Evolutionary conservation across 2,888 invertebrate species (phyloP).

Genomic region (Steinernema carpocapsae): DNA sequence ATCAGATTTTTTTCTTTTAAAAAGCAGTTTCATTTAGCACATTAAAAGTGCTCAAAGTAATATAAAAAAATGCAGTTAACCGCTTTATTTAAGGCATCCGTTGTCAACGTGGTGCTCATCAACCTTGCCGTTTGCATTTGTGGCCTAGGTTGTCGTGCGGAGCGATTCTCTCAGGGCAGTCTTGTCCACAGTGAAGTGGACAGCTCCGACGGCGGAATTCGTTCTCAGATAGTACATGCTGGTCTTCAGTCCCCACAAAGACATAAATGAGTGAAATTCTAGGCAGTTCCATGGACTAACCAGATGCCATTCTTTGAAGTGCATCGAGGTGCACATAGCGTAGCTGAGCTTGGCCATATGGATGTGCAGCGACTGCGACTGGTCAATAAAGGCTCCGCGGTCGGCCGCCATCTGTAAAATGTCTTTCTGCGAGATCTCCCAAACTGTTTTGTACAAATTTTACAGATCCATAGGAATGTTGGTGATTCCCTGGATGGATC

Average conservation of each 20-base stretch:
- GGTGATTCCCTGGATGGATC: slow-evolving; percentile 80
- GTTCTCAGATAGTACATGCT: slow-evolving; percentile 98
- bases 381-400: slow-evolving; percentile 96
- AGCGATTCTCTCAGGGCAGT: slow-evolving; percentile 72
- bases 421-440: slow-evolving; percentile 80
- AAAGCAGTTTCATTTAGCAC: too few species aligned
- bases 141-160: not conserved
- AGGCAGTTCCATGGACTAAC: slow-evolving; percentile 61
- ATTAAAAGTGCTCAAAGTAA: too few species aligned
- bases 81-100: slow-evolving; percentile 66
- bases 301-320: slow-evolving; percentile 95
- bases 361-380: slow-evolving; percentile 95
- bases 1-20: too few species aligned
- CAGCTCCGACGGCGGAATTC: slow-evolving; percentile 92
- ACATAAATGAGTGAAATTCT: not conserved
- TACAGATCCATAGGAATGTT: slow-evolving; percentile 70
- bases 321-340: slow-evolving; percentile 93
- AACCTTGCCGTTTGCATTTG: slow-evolving; percentile 6
- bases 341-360: slow-evolving; percentile 93
- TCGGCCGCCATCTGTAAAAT: slow-evolving; percentile 96
- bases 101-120: slow-evolving; percentile 45
- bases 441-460: slow-evolving; percentile 72
- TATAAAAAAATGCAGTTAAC: slow-evolving; percentile 49
- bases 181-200: slow-evolving; percentile 97
- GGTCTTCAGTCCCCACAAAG: slow-evolving; percentile 85